Percentiles rank a stretch among this genome's conserved stretches.
phyloP scores from a whole-genome alignment of 2,888 invertebrate species.

The Allygus modestus region DNA sequence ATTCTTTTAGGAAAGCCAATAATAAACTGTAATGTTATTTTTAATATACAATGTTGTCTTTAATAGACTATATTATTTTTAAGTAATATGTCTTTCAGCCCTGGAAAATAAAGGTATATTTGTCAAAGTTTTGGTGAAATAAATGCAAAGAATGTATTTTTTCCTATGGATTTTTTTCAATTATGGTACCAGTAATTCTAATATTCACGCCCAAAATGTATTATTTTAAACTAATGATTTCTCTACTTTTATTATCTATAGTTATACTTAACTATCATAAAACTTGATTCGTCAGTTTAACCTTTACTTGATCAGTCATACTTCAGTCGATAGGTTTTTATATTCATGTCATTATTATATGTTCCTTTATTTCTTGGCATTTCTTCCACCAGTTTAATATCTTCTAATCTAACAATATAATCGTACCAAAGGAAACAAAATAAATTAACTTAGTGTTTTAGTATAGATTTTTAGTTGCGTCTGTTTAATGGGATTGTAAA shows the following conservation, averaged over 20 bases:
- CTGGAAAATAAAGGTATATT: constrained; percentile 60
- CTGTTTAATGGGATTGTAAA: constrained; percentile 15
- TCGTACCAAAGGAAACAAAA: constrained; percentile 48
- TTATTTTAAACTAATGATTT: no score
- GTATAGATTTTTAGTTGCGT: constrained; percentile 47
- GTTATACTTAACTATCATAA: no score
- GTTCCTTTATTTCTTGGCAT: neutral
- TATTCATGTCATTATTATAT: no score
- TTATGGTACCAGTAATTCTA: no score
- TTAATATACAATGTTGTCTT: constrained; percentile 48
- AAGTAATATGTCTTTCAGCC: constrained; percentile 63
- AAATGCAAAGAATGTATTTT: constrained; percentile 15
- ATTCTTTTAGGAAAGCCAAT: constrained; percentile 35
- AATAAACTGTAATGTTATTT: constrained; percentile 48
- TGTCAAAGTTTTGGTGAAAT: constrained; percentile 25
- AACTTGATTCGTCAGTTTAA: neutral
- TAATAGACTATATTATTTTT: constrained; percentile 57
- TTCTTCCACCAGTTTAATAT: constrained; percentile 29
- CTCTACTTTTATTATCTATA: no score
- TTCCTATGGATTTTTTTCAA: neutral
- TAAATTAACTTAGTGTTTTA: constrained; percentile 51
- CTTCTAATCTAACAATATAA: neutral
- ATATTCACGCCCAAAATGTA: no score
- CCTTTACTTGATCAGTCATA: neutral
- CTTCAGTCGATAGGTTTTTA: no score